Evolutionary conservation across 2,797 vertebrate species (phyloP).

Genomic region (Lepus oiostolus): DNA sequence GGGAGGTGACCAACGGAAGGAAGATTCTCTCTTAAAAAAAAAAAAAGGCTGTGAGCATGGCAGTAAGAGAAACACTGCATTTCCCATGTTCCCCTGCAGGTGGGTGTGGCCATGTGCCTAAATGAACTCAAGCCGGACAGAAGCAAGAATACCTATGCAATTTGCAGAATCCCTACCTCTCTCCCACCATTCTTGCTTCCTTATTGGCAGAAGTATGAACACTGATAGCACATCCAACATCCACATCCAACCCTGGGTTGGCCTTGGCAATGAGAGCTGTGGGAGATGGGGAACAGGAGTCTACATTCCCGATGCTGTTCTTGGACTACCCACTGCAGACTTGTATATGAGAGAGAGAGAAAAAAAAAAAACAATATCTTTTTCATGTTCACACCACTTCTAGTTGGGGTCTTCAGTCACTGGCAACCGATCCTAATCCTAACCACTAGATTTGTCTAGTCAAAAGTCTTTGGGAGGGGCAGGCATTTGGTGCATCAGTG

Average conservation of each 20-base stretch:
- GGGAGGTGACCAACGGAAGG: too few species aligned
- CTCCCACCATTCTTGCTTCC: background rate
- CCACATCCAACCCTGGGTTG: background rate
- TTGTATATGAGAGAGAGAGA: background rate
- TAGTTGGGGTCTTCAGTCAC: background rate
- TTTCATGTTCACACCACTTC: background rate
- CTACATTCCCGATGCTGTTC: background rate
- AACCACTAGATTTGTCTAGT: background rate
- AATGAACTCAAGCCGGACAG: background rate
- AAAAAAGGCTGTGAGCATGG: background rate
- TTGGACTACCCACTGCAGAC: background rate
- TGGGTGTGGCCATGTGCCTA: background rate
- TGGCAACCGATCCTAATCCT: background rate
- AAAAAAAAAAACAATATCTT: background rate
- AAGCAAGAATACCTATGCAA: background rate
- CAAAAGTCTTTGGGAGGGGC: background rate
- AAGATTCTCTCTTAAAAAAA: too few species aligned
- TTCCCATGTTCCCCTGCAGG: too few species aligned
- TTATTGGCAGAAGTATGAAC: background rate
- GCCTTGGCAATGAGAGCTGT: too few species aligned
- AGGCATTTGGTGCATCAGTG: too few species aligned
- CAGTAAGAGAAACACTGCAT: background rate
- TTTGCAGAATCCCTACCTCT: background rate
- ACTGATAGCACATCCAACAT: background rate
- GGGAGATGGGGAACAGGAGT: too few species aligned